Evolutionary conservation across 2,888 invertebrate species (phyloP).

Genomic region (Choristoneura rosaceana): DNA sequence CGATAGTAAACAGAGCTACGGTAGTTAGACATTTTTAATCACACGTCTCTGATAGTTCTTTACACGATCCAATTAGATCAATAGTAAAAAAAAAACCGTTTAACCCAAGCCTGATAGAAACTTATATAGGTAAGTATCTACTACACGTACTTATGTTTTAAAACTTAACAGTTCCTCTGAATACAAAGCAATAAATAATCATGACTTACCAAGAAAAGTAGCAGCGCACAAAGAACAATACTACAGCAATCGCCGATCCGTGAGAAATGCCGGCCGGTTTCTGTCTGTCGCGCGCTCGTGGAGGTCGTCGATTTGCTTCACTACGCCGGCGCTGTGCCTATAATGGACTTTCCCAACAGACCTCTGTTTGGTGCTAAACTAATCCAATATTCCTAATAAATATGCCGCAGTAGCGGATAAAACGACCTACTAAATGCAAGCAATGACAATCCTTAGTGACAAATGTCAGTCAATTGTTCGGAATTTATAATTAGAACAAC

Average conservation of each 20-base stretch:
- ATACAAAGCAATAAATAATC: conserved; percentile 38
- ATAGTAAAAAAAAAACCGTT: neutral
- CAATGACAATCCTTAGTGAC: conserved; percentile 55
- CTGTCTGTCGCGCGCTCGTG: conserved; percentile 69
- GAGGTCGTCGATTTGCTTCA: conserved; percentile 78
- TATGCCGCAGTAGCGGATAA: conserved; percentile 55
- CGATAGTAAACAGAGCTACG: conserved; percentile 1
- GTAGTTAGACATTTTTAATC: neutral
- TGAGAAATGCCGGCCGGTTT: conserved; percentile 80
- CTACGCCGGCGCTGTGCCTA: conserved; percentile 71
- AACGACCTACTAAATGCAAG: conserved; percentile 60
- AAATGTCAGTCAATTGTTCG: conserved; percentile 63
- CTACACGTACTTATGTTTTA: neutral
- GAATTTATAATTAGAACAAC: conserved; percentile 66
- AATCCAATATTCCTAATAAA: conserved; percentile 58
- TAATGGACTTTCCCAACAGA: conserved; percentile 73
- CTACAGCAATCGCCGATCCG: conserved; percentile 69
- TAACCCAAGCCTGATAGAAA: too few species aligned
- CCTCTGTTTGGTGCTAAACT: conserved; percentile 66
- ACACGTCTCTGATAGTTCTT: neutral
- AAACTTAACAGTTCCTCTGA: neutral
- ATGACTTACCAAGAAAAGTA: conserved; percentile 64
- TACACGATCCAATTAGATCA: neutral
- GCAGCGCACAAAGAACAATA: conserved; percentile 58
- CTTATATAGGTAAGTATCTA: too few species aligned